A percentile compares a stretch with the other conserved stretches of the same genome.
These are phyloP conservation scores for Ptilorrhoa leucosticta DNA, from an alignment of 2,113 vertebrate genomes.

Conservation along the genomic window DNA sequence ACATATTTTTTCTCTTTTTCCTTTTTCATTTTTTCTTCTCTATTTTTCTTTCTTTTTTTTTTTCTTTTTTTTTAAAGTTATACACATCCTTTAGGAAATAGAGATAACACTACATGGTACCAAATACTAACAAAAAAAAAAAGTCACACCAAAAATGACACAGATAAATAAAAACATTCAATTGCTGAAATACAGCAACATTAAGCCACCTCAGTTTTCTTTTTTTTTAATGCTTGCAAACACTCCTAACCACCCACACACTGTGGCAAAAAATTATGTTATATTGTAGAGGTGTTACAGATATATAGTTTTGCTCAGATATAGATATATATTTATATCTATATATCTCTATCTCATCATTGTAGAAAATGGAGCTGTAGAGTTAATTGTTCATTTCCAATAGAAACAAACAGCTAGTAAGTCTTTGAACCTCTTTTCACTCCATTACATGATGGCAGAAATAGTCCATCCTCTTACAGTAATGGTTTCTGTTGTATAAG, in stretches of 20 bases:
- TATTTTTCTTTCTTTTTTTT: not conserved
- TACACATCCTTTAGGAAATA: constrained; percentile 66
- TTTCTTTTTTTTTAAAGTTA: not conserved
- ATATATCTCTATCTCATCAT: constrained; percentile 23
- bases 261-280: not conserved
- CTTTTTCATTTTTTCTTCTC: not conserved
- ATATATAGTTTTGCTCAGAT: not conserved
- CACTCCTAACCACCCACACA: not conserved
- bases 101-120: constrained; percentile 69
- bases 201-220: constrained; percentile 60
- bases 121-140: constrained; percentile 62
- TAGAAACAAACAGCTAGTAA: constrained; percentile 41
- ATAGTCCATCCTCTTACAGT: constrained; percentile 53
- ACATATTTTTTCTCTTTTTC: constrained; percentile 46
- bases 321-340: not conserved
- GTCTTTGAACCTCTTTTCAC: constrained; percentile 32
- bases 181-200: constrained; percentile 68
- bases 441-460: constrained; percentile 42
- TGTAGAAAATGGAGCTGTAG: constrained; percentile 40
- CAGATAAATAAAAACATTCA: constrained; percentile 77
- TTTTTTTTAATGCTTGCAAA: not conserved
- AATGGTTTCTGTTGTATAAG: constrained; percentile 28
- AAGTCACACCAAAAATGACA: constrained; percentile 65
- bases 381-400: constrained; percentile 43
- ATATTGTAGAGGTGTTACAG: not conserved